Percentiles rank a stretch among this genome's conserved stretches.
Evolutionary conservation across 2,113 vertebrate genomes (phyloP).

Genomic region (Ictalurus furcatus): DNA sequence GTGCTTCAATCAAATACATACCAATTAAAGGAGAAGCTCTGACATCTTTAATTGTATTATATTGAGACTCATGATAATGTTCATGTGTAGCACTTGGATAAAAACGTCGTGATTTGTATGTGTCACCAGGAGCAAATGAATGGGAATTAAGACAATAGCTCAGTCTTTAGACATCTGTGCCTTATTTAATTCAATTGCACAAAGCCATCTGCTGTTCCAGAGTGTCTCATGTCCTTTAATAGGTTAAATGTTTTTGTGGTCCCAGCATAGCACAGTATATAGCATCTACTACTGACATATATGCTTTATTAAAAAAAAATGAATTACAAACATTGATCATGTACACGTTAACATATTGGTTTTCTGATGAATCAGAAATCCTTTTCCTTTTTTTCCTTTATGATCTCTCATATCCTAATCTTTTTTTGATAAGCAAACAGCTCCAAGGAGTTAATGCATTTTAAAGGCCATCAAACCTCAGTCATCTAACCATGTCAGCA

Average conservation of each 20-base stretch:
- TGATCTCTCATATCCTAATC: not conserved
- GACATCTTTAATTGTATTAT: conserved; percentile 13
- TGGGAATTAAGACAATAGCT: conserved; percentile 23
- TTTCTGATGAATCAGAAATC: not conserved
- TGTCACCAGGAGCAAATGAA: conserved; percentile 18
- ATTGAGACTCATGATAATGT: not conserved
- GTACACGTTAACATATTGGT: not conserved
- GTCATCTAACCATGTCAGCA: not conserved
- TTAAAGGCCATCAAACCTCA: not conserved
- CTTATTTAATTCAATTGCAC: conserved; percentile 5
- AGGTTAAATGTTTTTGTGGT: not conserved
- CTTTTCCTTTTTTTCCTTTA: not conserved
- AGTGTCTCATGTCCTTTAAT: not conserved
- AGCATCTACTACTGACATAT: not conserved
- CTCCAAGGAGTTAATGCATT: not conserved
- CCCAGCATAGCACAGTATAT: not conserved
- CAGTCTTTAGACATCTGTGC: conserved; percentile 1
- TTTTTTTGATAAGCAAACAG: not conserved
- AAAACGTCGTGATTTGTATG: not conserved
- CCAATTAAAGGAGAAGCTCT: not conserved
- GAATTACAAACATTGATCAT: not conserved
- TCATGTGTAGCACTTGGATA: not conserved
- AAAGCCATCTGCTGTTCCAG: conserved; percentile 25
- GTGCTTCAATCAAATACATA: not conserved
- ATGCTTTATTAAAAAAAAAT: not conserved